Conservation (phyloP, 2,113 vertebrate genomes). For the Bubo blakistoni region DNA sequence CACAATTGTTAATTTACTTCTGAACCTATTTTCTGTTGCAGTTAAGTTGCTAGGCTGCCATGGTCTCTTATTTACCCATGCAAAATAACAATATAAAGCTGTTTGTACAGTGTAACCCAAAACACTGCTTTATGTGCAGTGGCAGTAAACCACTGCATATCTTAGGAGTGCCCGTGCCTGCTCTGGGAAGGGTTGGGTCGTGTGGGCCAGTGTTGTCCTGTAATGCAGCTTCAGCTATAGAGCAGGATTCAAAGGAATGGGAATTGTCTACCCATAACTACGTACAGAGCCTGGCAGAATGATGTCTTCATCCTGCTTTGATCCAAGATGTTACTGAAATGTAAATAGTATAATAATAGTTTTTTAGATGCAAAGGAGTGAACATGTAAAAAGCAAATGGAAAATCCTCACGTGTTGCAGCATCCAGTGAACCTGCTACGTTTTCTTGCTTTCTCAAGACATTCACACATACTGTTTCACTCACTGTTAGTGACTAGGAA, state of each 20-base stretch:
- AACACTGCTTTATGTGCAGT: not conserved
- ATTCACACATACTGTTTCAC: not conserved
- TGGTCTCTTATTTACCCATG: not conserved
- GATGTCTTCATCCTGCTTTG: not conserved
- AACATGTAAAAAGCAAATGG: not conserved
- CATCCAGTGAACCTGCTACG: not conserved
- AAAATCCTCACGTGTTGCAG: not conserved
- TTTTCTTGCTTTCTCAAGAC: not conserved
- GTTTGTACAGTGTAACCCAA: not conserved
- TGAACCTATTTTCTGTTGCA: not conserved
- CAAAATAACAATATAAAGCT: not conserved
- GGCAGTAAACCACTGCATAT: not conserved
- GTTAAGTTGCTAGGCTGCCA: slow-evolving; percentile 24
- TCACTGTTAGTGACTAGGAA: not conserved
- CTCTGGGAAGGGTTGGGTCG: not conserved
- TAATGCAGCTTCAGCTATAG: not conserved
- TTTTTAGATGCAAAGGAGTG: not conserved
- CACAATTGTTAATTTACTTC: not conserved
- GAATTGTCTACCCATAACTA: not conserved
- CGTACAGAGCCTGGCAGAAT: not conserved
- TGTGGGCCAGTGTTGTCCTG: not conserved
- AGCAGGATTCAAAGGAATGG: not conserved
- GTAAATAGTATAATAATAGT: not conserved
- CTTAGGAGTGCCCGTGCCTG: accelerated
- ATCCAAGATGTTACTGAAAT: not conserved